Evolutionary conservation across 2,113 vertebrate species (phyloP), one percentile per base, ranked within the genome.

Genomic region (Geothlypis trichas): DNA sequence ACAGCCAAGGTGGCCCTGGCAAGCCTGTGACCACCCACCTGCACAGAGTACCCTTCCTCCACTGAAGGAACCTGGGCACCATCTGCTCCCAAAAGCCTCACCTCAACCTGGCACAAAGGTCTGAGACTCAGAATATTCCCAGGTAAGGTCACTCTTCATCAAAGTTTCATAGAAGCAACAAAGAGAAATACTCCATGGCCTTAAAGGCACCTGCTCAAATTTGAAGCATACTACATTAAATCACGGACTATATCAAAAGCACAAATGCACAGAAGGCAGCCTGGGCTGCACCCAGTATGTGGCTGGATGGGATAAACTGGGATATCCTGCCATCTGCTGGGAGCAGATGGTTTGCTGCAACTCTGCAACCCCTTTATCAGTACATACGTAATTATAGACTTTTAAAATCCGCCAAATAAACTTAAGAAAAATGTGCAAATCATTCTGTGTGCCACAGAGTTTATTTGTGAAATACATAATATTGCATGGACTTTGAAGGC

Each of bases 301-400:
- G 17, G 52, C 31, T 59, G 59, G 35, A 39, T 18, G 41, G 30
- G 31, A 93, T 90, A 78, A 52, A 65, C 61, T 83, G 78, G 97
- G 71, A 54, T 89, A 90, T 82, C 80, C 97, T 98, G 98, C 98
- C 98, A 98, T 87, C 98, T 98, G 93, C 97, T 98, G 98, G 98
- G 51, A n/a, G 42, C 10, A 6, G 15, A 3, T 3, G 0, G 62
- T 67, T 74, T 61, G 51, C 59, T 89, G 52, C 35, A 67, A 8
- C 26, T 35, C 87, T 49, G 17, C 15, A 57, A 12, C 4, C 6
- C 10, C 3, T 27, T 61, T n/a, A 55, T 21, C 8, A 11, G 11
- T 62, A 24, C 20, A 10, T 2, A 39, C 0, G 0, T 20, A 17
- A 20, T 10, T 10, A 11, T 0, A 0, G 19, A 14, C 21, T 80